Evolutionary conservation across 2,797 vertebrate genomes (phyloP).

Genomic region (Sternarchorhynchus goeldii): DNA sequence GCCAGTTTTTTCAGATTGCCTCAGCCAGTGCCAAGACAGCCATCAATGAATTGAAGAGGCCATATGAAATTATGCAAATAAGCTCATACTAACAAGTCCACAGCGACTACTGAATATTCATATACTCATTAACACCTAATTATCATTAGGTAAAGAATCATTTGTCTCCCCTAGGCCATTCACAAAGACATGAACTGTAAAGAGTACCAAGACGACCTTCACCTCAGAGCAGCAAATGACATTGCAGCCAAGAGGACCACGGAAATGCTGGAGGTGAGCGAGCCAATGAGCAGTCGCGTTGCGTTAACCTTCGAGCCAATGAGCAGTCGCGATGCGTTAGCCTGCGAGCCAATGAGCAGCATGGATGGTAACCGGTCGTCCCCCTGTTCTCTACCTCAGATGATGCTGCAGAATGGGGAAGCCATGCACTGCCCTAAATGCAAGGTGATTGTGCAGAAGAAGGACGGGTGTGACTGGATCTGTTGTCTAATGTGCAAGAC

Average conservation of each 20-base stretch:
- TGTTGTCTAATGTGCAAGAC: constrained; percentile 91
- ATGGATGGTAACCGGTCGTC: neutral
- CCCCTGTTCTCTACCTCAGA: constrained; percentile 61
- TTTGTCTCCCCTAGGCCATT: constrained; percentile 75
- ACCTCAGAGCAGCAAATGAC: constrained; percentile 79
- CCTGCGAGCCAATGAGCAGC: neutral
- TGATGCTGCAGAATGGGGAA: constrained; percentile 81
- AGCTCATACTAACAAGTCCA: too few species aligned
- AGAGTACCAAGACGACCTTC: constrained; percentile 87
- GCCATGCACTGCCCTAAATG: constrained; percentile 92
- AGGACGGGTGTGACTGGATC: constrained; percentile 95
- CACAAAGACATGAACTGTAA: constrained; percentile 84
- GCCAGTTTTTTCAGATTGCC: too few species aligned
- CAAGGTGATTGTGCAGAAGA: constrained; percentile 89
- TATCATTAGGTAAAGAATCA: too few species aligned
- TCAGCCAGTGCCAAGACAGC: too few species aligned
- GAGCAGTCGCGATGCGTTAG: neutral
- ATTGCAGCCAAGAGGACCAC: constrained; percentile 79
- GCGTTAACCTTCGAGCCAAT: neutral
- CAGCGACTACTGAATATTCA: too few species aligned
- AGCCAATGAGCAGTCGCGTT: neutral
- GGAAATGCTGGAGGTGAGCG: constrained; percentile 77
- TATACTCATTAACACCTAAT: too few species aligned
- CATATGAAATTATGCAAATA: too few species aligned
- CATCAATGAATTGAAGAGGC: too few species aligned